Base-by-base conservation (phyloP, 1,140 invertebrate genomes). In the Venustaconcha ellipsiformis region DNA sequence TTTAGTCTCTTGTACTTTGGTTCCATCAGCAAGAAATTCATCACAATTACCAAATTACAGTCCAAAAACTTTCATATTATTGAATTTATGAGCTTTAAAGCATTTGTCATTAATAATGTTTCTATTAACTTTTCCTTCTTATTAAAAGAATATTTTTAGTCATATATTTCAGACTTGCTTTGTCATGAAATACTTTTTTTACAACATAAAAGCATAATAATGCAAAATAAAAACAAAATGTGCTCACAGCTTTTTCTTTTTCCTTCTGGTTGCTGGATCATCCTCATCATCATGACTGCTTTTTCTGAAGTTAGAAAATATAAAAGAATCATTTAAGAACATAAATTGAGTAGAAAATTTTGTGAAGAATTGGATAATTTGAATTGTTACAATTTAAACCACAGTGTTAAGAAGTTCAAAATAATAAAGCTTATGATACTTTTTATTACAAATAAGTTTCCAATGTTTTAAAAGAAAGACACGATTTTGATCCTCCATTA, bases 181-280 rank as follows among this genome's bases (percentile, higher is more conserved):
- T 18, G 18, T 1, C 48, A n/a, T 11, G 11, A 30, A 68, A 57
- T 0, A 20, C 11, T 18, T 17, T 14, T n/a, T 30, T 20, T 20
- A 2, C 26, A 18, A n/a, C 15, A 18, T 23, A 11, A n/a, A 37
- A n/a, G 18, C n/a, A 15, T 57, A n/a, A 68, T 56, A 20, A 12
- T 20, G 12, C 56, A 57, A 56, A 18, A 71, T 37, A 37, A 48
- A 30, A 18, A 48, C 3, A 18, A 57, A 20, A 67, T 30, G 20
- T 20, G 78, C 72, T 76, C 70, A 88, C 87, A 80, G 90, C 83
- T 92, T 92, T 79, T 92, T 92, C 76, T 92, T 92, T 75, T 89
- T 91, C 68, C 90, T 87, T 77, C 89, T 87, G 70, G 79, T 88
- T 73, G 86, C 88, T 60, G 87, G 80, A 80, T 88, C 88, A 76